Base-by-base conservation (phyloP, 2,113 vertebrate genomes). In the Mobula hypostoma region DNA sequence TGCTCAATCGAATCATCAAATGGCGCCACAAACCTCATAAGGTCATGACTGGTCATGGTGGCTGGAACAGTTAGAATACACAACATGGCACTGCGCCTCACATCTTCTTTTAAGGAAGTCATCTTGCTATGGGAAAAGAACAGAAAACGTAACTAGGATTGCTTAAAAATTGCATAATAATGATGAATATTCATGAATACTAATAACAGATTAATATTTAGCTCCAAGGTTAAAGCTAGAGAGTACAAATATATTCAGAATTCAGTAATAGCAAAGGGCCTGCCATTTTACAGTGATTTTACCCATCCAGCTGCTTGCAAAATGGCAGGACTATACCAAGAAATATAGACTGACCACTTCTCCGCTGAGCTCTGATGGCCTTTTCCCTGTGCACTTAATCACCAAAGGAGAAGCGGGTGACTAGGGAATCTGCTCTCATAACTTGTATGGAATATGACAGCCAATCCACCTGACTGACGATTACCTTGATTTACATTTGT, bases 21-120 rank as follows among this genome's bases (percentile, higher is more conserved):
- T 0, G 98, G 98, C 15, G 98, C 99, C 96, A 99, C 96, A n/a
- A 99, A 99, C 97, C 98, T 99, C 98, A 99, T 99, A 95, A 99
- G 98, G 96, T 99, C 99, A 0, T 99, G 99, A 94, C 98, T 99
- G 95, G 98, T 99, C 99, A 99, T 99, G 21, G 98, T 98, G 8
- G 99, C 98, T 0, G 99, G 99, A 48, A 99, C 99, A 0, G 98
- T 98, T 94, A 99, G 98, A 95, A 99, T 98, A 90, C 98, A 99
- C 72, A 99, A 97, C 98, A 99, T 99, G 94, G 99, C 98, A 0
- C 98, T 99, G 94, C 99, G 98, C 56, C 97, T 94, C 0, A 98
- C 97, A 0, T 98, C 98, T 95, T 99, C 98, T 8, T 97, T 99
- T 94, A 99, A 96, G 0, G 98, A 99, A 0, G 98, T 99, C 98